Evolutionary conservation across 1,140 invertebrate genomes (phyloP).

Genomic region (Trachymyrmex septentrionalis): DNA sequence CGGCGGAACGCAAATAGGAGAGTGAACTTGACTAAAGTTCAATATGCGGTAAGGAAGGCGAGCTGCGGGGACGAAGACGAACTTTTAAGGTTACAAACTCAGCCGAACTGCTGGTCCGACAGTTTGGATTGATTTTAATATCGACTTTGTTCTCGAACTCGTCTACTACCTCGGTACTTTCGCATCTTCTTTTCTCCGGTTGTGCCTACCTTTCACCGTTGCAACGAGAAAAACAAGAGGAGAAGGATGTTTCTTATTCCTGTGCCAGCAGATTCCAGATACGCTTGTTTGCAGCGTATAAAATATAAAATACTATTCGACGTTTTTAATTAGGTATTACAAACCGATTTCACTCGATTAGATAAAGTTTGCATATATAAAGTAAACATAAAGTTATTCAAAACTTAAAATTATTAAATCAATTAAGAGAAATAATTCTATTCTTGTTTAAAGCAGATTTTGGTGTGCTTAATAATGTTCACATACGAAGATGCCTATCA

Average conservation of each 20-base stretch:
- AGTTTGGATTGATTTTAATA: conserved; percentile 84
- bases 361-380: neutral
- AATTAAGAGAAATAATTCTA: too few relatives aligned
- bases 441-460: too few relatives aligned
- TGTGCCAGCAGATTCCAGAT: neutral
- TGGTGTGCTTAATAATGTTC: too few relatives aligned
- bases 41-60: conserved; percentile 68
- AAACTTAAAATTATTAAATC: neutral
- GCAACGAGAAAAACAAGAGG: conserved; percentile 42
- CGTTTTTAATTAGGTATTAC: neutral
- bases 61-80: conserved; percentile 55
- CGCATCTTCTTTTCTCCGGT: conserved; percentile 59
- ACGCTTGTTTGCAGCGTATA: neutral
- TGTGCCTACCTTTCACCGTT: neutral
- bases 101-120: conserved; percentile 78
- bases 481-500: too few relatives aligned
- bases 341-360: conserved; percentile 1
- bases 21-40: conserved; percentile 83
- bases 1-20: conserved; percentile 80
- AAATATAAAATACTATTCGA: neutral
- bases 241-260: conserved; percentile 1
- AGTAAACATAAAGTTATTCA: neutral
- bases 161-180: conserved; percentile 71
- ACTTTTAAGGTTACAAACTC: conserved; percentile 83
- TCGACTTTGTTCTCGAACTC: conserved; percentile 82